phyloP scores from a whole-genome alignment of 2,797 vertebrate species.

The Masticophis lateralis region DNA sequence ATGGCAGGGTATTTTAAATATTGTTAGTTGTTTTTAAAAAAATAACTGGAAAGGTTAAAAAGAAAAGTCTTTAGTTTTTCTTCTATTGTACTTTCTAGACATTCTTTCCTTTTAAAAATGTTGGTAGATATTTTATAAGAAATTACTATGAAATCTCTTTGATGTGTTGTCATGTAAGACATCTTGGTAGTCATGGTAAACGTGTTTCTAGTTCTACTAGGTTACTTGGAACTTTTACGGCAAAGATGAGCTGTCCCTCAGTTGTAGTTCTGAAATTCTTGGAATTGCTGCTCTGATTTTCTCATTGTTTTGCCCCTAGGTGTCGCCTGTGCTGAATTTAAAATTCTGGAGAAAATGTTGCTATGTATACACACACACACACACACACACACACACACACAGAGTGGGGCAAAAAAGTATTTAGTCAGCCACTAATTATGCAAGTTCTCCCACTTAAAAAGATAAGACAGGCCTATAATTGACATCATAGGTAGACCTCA shows the following conservation, averaged over 20 bases:
- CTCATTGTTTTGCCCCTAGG: constrained; percentile 53
- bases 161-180: background rate
- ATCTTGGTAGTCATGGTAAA: background rate
- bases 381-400: too few relatives aligned
- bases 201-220: too few relatives aligned
- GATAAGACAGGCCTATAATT: too few relatives aligned
- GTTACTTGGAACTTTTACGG: background rate
- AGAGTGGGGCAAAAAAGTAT: too few relatives aligned
- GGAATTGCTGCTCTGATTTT: background rate
- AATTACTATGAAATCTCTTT: background rate
- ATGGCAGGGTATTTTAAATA: background rate
- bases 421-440: too few relatives aligned
- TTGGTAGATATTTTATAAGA: background rate
- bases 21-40: background rate
- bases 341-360: background rate
- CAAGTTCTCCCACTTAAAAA: too few relatives aligned
- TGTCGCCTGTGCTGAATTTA: constrained; percentile 55
- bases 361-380: too few relatives aligned
- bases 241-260: constrained; percentile 3
- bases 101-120: background rate
- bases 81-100: background rate
- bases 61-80: background rate
- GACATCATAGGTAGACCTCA: too few relatives aligned
- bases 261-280: background rate
- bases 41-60: background rate